Evolutionary conservation across 2,113 vertebrate genomes (phyloP).

Genomic region (Saguinus midas): DNA sequence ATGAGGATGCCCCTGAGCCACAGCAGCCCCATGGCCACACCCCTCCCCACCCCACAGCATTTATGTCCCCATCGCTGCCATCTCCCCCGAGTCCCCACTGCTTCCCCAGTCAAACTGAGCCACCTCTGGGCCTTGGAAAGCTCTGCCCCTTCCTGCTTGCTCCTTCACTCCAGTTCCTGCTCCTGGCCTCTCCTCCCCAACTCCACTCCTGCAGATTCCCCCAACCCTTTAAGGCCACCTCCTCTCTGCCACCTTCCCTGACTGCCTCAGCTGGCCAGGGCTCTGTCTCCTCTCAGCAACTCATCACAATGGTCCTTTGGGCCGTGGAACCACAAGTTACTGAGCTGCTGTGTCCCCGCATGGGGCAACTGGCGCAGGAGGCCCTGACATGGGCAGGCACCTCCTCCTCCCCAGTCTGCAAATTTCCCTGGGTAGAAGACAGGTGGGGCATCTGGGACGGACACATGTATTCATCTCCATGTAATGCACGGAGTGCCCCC

Average conservation of each 20-base stretch:
- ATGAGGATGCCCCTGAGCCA: not conserved
- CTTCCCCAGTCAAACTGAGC: not conserved
- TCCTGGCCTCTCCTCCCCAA: not conserved
- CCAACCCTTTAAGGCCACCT: not conserved
- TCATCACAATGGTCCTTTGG: not conserved
- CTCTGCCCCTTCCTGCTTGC: not conserved
- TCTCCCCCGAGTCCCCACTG: not conserved
- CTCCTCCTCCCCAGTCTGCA: not conserved
- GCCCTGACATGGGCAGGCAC: rapidly evolving
- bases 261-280: not conserved
- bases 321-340: not conserved
- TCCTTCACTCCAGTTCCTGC: not conserved
- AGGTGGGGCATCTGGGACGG: not conserved
- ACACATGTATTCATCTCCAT: not conserved
- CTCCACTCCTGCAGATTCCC: not conserved
- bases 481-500: not conserved
- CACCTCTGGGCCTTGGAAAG: too few relatives aligned
- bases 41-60: not conserved
- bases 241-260: not conserved
- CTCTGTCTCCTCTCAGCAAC: not conserved
- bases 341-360: not conserved
- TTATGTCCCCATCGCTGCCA: not conserved
- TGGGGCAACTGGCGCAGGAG: not conserved
- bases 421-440: not conserved
- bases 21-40: not conserved